Conservation (phyloP, 2,113 vertebrate genomes). For the Aptenodytes patagonicus region DNA sequence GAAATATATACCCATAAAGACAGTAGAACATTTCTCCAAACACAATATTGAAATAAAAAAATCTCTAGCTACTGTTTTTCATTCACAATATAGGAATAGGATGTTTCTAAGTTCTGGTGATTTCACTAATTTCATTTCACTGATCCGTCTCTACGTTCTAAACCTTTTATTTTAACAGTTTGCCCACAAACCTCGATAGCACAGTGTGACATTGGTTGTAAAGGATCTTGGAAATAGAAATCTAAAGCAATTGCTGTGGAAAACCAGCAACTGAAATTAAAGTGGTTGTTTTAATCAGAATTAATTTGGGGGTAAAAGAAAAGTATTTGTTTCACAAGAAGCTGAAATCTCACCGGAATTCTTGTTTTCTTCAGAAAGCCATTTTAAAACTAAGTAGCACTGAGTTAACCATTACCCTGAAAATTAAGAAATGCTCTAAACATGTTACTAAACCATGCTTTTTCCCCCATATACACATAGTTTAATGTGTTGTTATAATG, state of each 20-base stretch:
- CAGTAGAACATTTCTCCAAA: neutral
- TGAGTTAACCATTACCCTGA: neutral
- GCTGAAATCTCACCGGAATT: neutral
- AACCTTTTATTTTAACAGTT: neutral
- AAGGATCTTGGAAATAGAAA: neutral
- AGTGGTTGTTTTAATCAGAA: neutral
- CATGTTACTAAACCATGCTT: fast-evolving
- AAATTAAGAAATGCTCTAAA: neutral
- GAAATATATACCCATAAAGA: neutral
- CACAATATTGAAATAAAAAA: neutral
- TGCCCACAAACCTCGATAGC: neutral
- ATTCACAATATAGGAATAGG: neutral
- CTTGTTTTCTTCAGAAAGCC: neutral
- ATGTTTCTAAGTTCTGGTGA: neutral
- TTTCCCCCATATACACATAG: fast-evolving
- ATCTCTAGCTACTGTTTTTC: neutral
- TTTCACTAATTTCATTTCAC: neutral
- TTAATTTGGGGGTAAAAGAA: neutral
- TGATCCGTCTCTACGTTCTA: neutral
- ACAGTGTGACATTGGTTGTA: neutral
- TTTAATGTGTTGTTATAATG: fast-evolving
- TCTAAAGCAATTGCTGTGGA: neutral
- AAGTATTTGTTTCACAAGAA: neutral
- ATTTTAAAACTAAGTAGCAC: neutral
- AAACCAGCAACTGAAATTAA: neutral